Evolutionary conservation across 2,113 vertebrate species (phyloP).

Genomic region (Myotis davidii): DNA sequence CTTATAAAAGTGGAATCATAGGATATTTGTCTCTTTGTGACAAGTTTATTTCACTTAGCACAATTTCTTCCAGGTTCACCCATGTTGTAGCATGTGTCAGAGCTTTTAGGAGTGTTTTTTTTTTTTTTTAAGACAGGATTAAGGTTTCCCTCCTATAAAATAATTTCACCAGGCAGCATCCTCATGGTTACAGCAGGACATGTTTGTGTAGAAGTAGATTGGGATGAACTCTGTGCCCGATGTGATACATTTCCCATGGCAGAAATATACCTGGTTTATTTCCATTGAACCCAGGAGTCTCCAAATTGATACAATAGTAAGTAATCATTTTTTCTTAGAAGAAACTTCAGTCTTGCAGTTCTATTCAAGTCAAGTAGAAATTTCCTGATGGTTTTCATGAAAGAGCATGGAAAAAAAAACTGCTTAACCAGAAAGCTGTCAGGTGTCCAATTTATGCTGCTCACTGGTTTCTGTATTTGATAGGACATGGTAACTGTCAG

Average conservation of each 20-base stretch:
- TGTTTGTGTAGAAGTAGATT: neutral
- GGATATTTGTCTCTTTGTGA: neutral
- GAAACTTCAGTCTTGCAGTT: conserved; percentile 66
- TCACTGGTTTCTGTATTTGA: conserved; percentile 63
- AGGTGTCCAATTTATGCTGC: conserved; percentile 64
- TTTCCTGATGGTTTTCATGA: conserved; percentile 65
- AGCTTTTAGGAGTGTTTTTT: neutral
- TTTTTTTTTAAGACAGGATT: neutral
- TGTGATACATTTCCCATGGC: neutral
- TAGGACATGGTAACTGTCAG: conserved; percentile 14
- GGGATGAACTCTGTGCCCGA: neutral
- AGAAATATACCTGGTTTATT: conserved; percentile 47
- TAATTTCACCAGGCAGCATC: neutral
- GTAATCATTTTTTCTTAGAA: conserved; percentile 63
- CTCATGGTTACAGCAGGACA: fast-evolving
- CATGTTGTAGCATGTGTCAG: neutral
- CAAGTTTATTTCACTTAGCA: neutral
- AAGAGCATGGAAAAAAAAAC: conserved; percentile 60
- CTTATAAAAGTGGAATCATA: neutral
- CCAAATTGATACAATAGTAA: conserved; percentile 58
- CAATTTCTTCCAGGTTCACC: neutral
- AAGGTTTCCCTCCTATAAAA: neutral
- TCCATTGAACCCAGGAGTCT: conserved; percentile 66
- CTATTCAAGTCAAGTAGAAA: conserved; percentile 68
- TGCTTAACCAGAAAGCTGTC: conserved; percentile 73